Conservation (phyloP, 2,888 invertebrate species). For the Drosophila meridionalis region DNA sequence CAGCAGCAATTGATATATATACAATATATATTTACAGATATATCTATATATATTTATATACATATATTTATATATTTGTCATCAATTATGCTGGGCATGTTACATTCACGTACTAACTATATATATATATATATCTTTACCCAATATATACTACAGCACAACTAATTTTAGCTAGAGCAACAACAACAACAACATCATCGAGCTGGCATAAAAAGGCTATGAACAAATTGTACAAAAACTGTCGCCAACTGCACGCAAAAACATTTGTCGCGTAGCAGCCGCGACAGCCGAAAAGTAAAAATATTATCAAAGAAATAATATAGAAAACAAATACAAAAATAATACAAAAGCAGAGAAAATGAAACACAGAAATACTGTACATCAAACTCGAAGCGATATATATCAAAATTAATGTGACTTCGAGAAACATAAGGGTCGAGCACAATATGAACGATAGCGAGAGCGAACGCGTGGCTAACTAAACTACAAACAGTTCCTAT, state of each 20-base stretch:
- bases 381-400: slow-evolving; percentile 40
- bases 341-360: neutral
- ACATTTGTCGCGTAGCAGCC: slow-evolving; percentile 57
- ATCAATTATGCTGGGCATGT: slow-evolving; percentile 30
- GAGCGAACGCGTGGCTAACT: slow-evolving; percentile 16
- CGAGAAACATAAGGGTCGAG: slow-evolving; percentile 17
- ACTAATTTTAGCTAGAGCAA: slow-evolving; percentile 64
- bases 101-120: slow-evolving; percentile 20
- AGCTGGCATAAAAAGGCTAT: slow-evolving; percentile 44
- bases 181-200: slow-evolving; percentile 9
- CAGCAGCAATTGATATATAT: slow-evolving; percentile 3
- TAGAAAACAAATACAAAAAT: neutral
- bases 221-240: slow-evolving; percentile 64
- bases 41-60: neutral
- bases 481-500: slow-evolving; percentile 67
- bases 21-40: neutral
- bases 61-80: slow-evolving; percentile 8
- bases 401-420: slow-evolving; percentile 36
- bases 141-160: slow-evolving; percentile 44
- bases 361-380: slow-evolving; percentile 33
- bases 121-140: slow-evolving; percentile 24
- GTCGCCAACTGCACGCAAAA: slow-evolving; percentile 72
- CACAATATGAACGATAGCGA: slow-evolving; percentile 8
- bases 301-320: neutral
- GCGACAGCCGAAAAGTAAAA: slow-evolving; percentile 15